A percentile compares a stretch with the other conserved stretches of the same genome.
Evolutionary conservation across 2,797 vertebrate genomes (phyloP).

Genomic region (Anolis apletophallus): DNA sequence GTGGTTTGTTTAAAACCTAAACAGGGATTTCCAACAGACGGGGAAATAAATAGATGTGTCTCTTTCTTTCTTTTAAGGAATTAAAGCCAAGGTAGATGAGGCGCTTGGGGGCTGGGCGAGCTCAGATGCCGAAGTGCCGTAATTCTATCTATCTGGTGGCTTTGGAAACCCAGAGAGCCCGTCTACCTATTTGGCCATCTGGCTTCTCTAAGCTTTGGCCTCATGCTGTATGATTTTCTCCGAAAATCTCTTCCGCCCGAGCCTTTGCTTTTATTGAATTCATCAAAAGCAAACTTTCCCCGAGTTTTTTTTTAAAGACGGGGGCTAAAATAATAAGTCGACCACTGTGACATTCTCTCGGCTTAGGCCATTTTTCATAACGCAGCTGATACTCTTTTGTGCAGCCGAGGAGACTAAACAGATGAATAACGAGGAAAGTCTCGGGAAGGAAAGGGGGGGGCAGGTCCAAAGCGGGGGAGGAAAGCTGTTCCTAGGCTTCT

Average conservation of each 20-base stretch:
- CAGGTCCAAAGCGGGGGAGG: not conserved
- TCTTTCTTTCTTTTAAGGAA: no score
- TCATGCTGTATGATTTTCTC: constrained; percentile 86
- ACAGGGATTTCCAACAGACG: not conserved
- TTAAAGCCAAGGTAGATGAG: constrained; percentile 18
- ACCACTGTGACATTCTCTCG: constrained; percentile 97
- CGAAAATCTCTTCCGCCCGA: constrained; percentile 85
- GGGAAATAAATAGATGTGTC: not conserved
- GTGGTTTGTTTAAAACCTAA: not conserved
- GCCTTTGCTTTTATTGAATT: constrained; percentile 87
- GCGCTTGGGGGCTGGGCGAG: not conserved
- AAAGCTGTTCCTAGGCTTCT: constrained; percentile 74
- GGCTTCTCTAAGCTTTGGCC: constrained; percentile 82
- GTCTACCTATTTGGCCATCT: constrained; percentile 82
- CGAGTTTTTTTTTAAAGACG: constrained; percentile 81
- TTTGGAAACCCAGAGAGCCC: constrained; percentile 67
- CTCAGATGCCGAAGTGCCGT: constrained; percentile 63
- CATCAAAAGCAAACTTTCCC: constrained; percentile 93
- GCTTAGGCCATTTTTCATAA: constrained; percentile 95
- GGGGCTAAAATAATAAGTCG: constrained; percentile 92
- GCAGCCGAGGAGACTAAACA: constrained; percentile 87
- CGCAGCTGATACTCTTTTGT: constrained; percentile 90
- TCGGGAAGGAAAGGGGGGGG: constrained; percentile 65
- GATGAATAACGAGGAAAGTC: constrained; percentile 86
- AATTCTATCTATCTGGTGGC: constrained; percentile 66